Evolutionary conservation across 2,113 vertebrate genomes (phyloP).

Genomic region (Zosterops pallidus): DNA sequence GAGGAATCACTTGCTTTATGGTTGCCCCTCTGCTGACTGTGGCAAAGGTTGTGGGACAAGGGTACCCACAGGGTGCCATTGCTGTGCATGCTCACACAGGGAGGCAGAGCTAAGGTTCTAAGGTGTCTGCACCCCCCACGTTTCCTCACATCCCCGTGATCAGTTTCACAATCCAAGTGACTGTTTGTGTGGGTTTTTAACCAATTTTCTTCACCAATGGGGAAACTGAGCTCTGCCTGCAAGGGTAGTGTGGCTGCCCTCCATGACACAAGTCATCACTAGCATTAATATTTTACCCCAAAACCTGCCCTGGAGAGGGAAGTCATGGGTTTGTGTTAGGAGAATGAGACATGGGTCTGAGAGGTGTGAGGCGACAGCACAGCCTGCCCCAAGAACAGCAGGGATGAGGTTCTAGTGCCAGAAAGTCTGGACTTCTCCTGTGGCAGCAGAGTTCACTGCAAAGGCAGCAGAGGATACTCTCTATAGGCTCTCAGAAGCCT

Average conservation of each 20-base stretch:
- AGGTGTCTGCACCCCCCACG: not conserved
- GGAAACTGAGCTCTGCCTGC: not conserved
- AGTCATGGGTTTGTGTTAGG: not conserved
- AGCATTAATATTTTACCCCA: not conserved
- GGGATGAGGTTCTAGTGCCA: not conserved
- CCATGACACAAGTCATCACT: accelerated
- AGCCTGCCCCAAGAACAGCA: not conserved
- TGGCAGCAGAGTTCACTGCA: accelerated
- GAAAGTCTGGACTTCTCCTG: not conserved
- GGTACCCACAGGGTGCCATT: not conserved
- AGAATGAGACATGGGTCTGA: not conserved
- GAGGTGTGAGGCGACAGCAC: not conserved
- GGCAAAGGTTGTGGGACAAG: not conserved
- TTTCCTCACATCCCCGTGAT: not conserved
- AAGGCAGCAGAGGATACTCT: not conserved
- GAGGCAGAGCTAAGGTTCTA: not conserved
- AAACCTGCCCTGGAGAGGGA: not conserved
- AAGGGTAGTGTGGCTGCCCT: not conserved
- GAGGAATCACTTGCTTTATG: not conserved
- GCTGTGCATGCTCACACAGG: not conserved
- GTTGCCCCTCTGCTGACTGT: not conserved
- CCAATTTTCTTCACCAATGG: not conserved
- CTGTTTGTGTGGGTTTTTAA: accelerated
- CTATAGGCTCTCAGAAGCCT: not conserved
- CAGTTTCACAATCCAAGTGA: not conserved